Percentiles rank a stretch among this genome's conserved stretches.
These are phyloP conservation scores for Drosophila ustulata DNA, from an alignment of 2,888 invertebrate species.

Conservation along the genomic window DNA sequence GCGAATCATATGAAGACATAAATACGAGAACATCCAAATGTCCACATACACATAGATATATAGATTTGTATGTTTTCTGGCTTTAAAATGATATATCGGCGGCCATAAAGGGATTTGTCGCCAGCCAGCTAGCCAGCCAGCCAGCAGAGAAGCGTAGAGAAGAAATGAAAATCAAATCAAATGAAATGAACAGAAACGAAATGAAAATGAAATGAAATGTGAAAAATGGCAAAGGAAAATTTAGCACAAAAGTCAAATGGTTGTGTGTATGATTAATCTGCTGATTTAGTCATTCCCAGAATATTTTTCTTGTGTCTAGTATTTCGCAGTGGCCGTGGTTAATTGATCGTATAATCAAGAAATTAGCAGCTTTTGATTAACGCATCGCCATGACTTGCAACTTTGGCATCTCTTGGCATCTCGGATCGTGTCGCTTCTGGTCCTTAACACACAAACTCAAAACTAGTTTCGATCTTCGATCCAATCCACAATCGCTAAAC, in stretches of 20 bases:
- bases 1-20: slow-evolving; percentile 23
- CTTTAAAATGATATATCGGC: slow-evolving; percentile 68
- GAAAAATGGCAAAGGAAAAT: slow-evolving; percentile 22
- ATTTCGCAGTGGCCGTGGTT: slow-evolving; percentile 28
- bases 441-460: slow-evolving; percentile 2
- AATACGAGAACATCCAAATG: slow-evolving; percentile 3
- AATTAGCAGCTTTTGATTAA: slow-evolving; percentile 50
- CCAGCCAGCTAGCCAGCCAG: slow-evolving; percentile 30
- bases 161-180: slow-evolving; percentile 1
- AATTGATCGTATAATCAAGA: slow-evolving; percentile 58
- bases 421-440: slow-evolving; percentile 2
- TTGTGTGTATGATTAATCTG: slow-evolving; percentile 57
- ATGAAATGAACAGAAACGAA: background rate
- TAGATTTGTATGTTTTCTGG: slow-evolving; percentile 44
- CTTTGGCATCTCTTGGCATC: background rate
- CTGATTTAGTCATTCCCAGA: slow-evolving; percentile 48
- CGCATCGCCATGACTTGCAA: slow-evolving; percentile 38
- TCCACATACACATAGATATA: slow-evolving; percentile 1
- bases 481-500: background rate
- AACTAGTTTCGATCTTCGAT: slow-evolving; percentile 8
- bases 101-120: slow-evolving; percentile 73
- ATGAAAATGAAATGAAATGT: slow-evolving; percentile 15
- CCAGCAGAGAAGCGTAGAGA: slow-evolving; percentile 1
- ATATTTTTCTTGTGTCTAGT: slow-evolving; percentile 11
- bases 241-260: slow-evolving; percentile 37